phyloP scores from a whole-genome alignment of 2,113 vertebrate species.

The Pollimyrus isidori region DNA sequence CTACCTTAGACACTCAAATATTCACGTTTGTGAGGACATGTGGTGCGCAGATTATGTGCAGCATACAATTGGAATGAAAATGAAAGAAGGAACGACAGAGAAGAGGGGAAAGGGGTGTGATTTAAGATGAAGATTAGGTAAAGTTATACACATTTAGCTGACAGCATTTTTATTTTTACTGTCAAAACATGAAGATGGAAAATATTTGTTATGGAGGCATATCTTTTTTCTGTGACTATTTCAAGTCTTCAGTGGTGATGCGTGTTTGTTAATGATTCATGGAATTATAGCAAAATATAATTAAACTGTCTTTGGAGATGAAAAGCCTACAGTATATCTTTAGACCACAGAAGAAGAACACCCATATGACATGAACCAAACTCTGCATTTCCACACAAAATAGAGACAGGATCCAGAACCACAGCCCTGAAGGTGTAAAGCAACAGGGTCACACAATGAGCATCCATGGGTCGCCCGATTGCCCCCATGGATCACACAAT shows the following conservation, averaged over 20 bases:
- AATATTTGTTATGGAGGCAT: not conserved
- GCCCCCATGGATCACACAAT: not conserved
- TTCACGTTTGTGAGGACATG: constrained; percentile 1
- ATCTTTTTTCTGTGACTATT: not conserved
- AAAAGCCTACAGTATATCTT: not conserved
- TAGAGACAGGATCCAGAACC: not conserved
- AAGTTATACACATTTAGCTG: no score
- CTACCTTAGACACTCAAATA: not conserved
- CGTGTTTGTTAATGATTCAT: not conserved
- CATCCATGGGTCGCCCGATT: not conserved
- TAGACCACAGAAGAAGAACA: not conserved
- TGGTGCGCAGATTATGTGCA: constrained; percentile 20
- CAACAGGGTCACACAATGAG: not conserved
- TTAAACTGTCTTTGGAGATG: not conserved
- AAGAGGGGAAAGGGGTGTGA: not conserved
- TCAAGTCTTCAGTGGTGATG: not conserved
- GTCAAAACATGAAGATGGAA: not conserved
- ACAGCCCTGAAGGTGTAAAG: not conserved
- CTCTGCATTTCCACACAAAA: not conserved
- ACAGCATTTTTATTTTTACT: not conserved
- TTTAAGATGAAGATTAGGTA: not conserved
- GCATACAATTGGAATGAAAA: not conserved
- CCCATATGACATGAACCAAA: not conserved
- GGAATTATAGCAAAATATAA: not conserved
- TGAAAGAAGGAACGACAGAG: not conserved